These are phyloP conservation scores for Athalia rosae DNA, from an alignment of 2,888 invertebrate genomes.

Conservation along the genomic window DNA sequence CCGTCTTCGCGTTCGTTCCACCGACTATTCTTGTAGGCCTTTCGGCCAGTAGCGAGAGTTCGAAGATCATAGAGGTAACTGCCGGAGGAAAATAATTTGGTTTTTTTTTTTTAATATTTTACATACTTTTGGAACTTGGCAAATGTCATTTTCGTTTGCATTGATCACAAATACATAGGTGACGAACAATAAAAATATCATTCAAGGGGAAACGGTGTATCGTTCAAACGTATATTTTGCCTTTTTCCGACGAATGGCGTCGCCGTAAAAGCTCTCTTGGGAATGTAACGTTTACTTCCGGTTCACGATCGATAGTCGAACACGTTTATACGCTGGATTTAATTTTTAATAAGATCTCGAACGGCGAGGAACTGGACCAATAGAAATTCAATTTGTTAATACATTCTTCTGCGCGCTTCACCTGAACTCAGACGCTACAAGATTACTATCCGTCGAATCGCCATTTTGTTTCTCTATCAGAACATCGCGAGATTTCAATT, in stretches of 20 bases:
- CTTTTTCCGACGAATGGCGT: neutral
- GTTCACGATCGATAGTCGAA: conserved; percentile 1
- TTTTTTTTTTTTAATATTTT: neutral
- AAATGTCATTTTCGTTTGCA: too few species aligned
- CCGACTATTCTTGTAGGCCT: conserved; percentile 65
- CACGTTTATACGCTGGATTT: conserved; percentile 5
- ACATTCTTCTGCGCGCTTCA: conserved; percentile 1
- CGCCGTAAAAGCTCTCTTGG: neutral
- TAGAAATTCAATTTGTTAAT: conserved; percentile 25
- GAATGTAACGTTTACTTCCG: conserved; percentile 6
- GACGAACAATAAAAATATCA: too few species aligned
- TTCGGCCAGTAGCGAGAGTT: conserved; percentile 56
- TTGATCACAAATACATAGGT: too few species aligned
- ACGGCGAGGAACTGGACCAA: conserved; percentile 1
- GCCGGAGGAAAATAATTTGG: neutral
- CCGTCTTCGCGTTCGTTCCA: conserved; percentile 69
- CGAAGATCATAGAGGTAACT: conserved; percentile 19
- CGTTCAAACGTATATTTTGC: neutral
- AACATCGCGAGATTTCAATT: neutral
- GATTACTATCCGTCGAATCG: neutral
- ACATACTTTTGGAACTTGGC: neutral
- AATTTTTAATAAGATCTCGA: conserved; percentile 25
- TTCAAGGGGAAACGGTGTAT: too few species aligned
- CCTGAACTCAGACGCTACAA: neutral
- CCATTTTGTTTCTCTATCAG: neutral